Conservation (phyloP, 2,113 vertebrate species). For the Puma concolor region DNA sequence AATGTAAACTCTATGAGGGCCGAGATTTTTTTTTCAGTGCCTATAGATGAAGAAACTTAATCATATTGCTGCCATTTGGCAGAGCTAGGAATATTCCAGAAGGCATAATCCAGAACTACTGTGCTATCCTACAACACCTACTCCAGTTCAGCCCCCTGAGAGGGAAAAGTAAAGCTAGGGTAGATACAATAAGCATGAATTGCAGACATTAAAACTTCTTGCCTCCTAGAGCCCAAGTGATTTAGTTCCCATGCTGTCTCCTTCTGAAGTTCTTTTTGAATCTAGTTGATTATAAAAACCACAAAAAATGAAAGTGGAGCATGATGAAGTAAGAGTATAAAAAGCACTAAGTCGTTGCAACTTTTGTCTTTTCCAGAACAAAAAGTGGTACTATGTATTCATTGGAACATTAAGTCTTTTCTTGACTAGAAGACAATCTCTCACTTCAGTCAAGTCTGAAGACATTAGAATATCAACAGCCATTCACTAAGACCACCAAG, state of each 20-base stretch:
- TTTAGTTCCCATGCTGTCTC: background rate
- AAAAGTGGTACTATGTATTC: background rate
- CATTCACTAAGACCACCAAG: background rate
- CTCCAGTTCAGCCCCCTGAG: background rate
- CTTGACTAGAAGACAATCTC: slow-evolving; percentile 24
- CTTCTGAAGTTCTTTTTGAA: slow-evolving; percentile 1
- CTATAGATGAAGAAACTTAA: slow-evolving; percentile 18
- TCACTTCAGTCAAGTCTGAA: background rate
- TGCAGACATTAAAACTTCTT: background rate
- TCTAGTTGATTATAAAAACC: background rate
- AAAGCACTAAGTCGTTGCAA: background rate
- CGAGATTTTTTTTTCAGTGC: background rate
- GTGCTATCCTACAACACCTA: background rate
- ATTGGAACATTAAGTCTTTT: background rate
- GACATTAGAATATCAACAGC: background rate
- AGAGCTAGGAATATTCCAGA: background rate
- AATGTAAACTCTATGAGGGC: background rate
- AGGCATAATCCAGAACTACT: background rate
- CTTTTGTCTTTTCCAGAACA: background rate
- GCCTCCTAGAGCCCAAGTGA: background rate
- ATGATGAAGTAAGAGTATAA: background rate
- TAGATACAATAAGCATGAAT: background rate
- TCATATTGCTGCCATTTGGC: background rate
- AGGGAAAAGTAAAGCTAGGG: background rate
- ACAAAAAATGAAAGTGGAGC: background rate